Conservation (phyloP, 2,888 invertebrate genomes). For the Eudasyphora cyanicolor region DNA sequence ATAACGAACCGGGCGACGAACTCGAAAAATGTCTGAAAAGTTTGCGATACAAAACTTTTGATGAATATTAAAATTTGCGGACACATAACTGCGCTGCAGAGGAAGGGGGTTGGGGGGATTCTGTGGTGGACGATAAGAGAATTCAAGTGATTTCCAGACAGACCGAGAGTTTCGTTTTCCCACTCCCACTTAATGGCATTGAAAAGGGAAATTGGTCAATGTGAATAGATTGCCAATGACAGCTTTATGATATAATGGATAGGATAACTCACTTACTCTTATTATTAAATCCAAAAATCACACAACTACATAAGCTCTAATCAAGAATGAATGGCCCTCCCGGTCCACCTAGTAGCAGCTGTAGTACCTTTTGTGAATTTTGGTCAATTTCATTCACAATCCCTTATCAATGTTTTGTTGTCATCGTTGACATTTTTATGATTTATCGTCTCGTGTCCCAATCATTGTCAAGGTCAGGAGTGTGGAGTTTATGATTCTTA, state of each 20-base stretch:
- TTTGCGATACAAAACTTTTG: conserved; percentile 15
- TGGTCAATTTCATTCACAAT: background rate
- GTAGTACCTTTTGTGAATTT: background rate
- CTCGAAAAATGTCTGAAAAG: conserved; percentile 25
- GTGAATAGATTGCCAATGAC: background rate
- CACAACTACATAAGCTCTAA: too few relatives aligned
- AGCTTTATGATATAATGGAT: background rate
- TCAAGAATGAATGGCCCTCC: background rate
- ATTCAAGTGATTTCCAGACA: background rate
- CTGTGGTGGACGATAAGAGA: background rate
- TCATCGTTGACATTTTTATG: background rate
- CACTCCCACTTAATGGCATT: background rate
- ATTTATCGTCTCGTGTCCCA: background rate
- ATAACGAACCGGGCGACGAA: background rate
- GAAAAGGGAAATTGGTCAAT: background rate
- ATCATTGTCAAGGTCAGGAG: background rate
- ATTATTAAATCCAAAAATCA: too few relatives aligned
- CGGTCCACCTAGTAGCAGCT: background rate
- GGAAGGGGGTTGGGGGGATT: too few relatives aligned
- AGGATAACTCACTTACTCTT: too few relatives aligned
- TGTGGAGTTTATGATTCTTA: background rate
- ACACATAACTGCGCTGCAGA: background rate
- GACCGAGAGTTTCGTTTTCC: background rate
- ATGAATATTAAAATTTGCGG: conserved; percentile 25
- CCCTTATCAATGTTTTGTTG: background rate